Percentiles rank a stretch among this genome's conserved stretches.
Conservation (phyloP, 2,113 vertebrate species). For the Xenopus tropicalis region DNA sequence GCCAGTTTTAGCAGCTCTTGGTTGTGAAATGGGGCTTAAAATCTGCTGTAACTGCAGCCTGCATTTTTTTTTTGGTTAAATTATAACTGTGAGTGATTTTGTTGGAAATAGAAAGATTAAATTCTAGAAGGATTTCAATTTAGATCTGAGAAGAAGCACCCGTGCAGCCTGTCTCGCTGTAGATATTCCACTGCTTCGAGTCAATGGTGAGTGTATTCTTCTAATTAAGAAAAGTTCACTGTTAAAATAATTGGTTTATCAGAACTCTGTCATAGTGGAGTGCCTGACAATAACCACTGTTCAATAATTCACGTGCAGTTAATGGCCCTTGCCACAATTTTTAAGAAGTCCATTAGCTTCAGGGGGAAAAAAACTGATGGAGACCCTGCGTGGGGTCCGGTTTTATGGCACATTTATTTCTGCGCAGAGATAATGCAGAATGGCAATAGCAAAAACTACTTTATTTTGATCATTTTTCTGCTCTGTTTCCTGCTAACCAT, state of each 20-base stretch:
- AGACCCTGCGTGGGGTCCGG: slow-evolving; percentile 25
- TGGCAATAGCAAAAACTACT: slow-evolving; percentile 17
- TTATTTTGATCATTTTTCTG: slow-evolving; percentile 32
- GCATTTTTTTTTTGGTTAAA: not conserved
- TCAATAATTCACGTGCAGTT: slow-evolving; percentile 43
- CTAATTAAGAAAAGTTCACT: slow-evolving; percentile 39
- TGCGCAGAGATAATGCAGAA: slow-evolving; percentile 34
- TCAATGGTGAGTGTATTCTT: slow-evolving; percentile 7
- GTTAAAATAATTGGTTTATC: slow-evolving; percentile 43
- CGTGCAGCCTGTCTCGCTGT: not conserved
- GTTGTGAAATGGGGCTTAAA: slow-evolving; percentile 18
- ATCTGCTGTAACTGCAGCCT: slow-evolving; percentile 1
- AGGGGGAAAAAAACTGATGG: slow-evolving; percentile 31
- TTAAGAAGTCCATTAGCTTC: slow-evolving; percentile 38
- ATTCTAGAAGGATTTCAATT: not conserved
- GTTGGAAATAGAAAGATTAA: not conserved
- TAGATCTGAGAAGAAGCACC: not conserved
- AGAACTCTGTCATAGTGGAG: slow-evolving; percentile 32
- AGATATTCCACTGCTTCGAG: not conserved
- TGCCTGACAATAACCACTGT: slow-evolving; percentile 34
- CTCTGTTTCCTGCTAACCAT: slow-evolving; percentile 33
- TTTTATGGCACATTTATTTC: slow-evolving; percentile 43
- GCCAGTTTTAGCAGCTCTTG: slow-evolving; percentile 6
- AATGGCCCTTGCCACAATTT: slow-evolving; percentile 36
- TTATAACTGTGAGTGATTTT: not conserved